These are phyloP conservation scores for Lateolabrax maculatus DNA, from an alignment of 2,797 vertebrate genomes.

Conservation along the genomic window DNA sequence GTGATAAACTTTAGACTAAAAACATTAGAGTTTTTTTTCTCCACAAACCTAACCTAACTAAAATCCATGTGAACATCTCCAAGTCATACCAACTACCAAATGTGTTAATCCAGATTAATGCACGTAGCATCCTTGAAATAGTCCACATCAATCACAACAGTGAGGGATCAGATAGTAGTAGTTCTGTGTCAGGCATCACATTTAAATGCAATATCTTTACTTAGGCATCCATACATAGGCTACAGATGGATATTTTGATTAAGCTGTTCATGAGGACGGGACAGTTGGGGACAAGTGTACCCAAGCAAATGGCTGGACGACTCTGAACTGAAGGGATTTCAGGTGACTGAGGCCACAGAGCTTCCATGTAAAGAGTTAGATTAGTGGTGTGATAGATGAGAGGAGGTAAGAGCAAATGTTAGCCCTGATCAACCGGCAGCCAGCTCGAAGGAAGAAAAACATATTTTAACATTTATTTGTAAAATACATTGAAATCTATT, in stretches of 20 bases:
- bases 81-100: conserved; percentile 36
- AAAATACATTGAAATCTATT: neutral
- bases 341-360: conserved; percentile 58
- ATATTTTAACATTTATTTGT: neutral
- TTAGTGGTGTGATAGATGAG: conserved; percentile 52
- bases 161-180: conserved; percentile 4
- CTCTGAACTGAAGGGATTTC: conserved; percentile 64
- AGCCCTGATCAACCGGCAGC: neutral
- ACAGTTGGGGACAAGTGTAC: conserved; percentile 53
- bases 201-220: conserved; percentile 18
- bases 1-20: too few relatives aligned
- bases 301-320: conserved; percentile 36
- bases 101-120: conserved; percentile 61
- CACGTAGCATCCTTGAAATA: conserved; percentile 55
- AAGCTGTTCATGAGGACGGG: conserved; percentile 31
- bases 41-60: too few relatives aligned
- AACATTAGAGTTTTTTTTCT: too few relatives aligned
- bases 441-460: neutral
- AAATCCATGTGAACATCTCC: conserved; percentile 24
- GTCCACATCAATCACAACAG: conserved; percentile 38
- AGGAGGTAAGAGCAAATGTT: conserved; percentile 32
- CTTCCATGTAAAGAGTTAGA: conserved; percentile 59
- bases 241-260: conserved; percentile 41
- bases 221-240: neutral
- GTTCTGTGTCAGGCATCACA: conserved; percentile 13